phyloP scores from a whole-genome alignment of 2,888 invertebrate genomes.

The Eudemis profundana region DNA sequence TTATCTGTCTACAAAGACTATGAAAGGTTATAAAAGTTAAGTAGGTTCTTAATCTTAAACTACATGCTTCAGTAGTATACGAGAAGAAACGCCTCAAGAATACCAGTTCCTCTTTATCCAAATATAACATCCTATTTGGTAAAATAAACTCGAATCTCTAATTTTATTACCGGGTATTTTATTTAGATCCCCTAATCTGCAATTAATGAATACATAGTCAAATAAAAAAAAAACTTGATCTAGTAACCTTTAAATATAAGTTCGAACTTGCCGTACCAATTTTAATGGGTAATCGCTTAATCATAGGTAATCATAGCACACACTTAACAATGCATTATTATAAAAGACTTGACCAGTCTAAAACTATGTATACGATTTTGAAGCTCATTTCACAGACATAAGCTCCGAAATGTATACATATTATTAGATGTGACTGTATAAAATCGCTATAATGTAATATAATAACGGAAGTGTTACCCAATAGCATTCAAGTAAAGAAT shows the following conservation, averaged over 20 bases:
- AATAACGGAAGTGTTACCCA: conserved; percentile 45
- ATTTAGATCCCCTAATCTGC: neutral
- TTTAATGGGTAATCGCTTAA: conserved; percentile 45
- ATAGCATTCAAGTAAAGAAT: conserved; percentile 51
- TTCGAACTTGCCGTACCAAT: conserved; percentile 32
- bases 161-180: conserved; percentile 3
- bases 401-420: conserved; percentile 42
- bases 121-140: too few species aligned
- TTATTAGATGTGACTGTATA: conserved; percentile 21
- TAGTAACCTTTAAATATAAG: conserved; percentile 7
- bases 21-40: neutral
- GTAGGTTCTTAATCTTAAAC: neutral
- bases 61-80: neutral
- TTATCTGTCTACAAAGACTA: neutral
- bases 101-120: too few species aligned
- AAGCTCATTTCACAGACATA: too few species aligned
- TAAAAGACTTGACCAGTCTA: too few species aligned
- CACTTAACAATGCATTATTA: conserved; percentile 53
- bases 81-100: too few species aligned
- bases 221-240: neutral
- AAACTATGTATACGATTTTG: too few species aligned
- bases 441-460: conserved; percentile 26
- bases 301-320: conserved; percentile 55
- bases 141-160: too few species aligned
- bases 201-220: too few species aligned